These are phyloP conservation scores for Zaprionus ghesquierei DNA, from an alignment of 1,140 invertebrate species.

Conservation along the genomic window DNA sequence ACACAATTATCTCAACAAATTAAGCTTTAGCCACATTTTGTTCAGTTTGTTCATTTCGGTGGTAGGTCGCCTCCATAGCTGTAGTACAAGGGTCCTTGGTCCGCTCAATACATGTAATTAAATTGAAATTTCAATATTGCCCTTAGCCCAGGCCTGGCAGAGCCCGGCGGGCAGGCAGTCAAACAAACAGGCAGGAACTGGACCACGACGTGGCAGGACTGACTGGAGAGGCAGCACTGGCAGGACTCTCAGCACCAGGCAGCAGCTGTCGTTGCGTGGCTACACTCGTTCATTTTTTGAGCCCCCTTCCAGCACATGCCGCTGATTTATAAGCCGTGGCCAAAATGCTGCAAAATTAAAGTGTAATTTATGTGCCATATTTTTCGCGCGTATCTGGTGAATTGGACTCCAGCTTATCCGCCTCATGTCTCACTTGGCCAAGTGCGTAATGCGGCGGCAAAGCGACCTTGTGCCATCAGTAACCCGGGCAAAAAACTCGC, in stretches of 20 bases:
- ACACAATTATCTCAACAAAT: conserved; percentile 80
- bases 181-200: not conserved
- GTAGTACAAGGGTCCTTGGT: not conserved
- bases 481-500: conserved; percentile 55
- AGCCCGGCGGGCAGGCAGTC: not conserved
- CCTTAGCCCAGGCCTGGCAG: conserved; percentile 35
- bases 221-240: not conserved
- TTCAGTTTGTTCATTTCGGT: conserved; percentile 61
- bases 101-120: conserved; percentile 72
- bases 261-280: conserved; percentile 44
- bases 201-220: not conserved
- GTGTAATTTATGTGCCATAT: conserved; percentile 74
- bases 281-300: conserved; percentile 47
- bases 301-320: conserved; percentile 30
- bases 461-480: conserved; percentile 37
- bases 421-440: conserved; percentile 47
- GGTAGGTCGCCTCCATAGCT: not conserved
- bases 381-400: conserved; percentile 36
- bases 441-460: conserved; percentile 39
- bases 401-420: conserved; percentile 63
- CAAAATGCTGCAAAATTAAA: conserved; percentile 81
- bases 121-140: conserved; percentile 81
- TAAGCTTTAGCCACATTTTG: conserved; percentile 67
- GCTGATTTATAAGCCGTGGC: conserved; percentile 78
- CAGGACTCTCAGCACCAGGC: not conserved